Evolutionary conservation across 2,113 vertebrate genomes (phyloP).

Genomic region (Sceloporus undulatus): DNA sequence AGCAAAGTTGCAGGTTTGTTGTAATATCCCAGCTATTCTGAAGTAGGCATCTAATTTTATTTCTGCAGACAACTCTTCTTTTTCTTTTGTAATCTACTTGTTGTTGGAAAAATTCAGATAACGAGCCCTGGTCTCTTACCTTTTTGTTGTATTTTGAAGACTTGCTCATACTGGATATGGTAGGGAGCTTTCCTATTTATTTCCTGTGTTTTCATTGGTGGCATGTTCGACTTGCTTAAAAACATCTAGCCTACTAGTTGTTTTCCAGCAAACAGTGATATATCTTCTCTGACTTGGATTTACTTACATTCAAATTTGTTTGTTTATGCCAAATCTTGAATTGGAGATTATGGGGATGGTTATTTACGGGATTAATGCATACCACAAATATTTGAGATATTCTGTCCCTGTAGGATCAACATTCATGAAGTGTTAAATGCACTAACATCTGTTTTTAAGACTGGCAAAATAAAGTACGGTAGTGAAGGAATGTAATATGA

Average conservation of each 20-base stretch:
- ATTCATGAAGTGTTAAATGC: not conserved
- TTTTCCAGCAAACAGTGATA: not conserved
- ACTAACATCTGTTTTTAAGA: not conserved
- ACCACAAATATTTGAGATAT: not conserved
- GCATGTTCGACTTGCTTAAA: not conserved
- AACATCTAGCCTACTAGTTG: not conserved
- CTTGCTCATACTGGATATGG: slow-evolving; percentile 66
- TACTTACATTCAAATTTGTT: not conserved
- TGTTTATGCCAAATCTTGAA: not conserved
- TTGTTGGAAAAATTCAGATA: not conserved
- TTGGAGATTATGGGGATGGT: not conserved
- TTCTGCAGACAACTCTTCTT: not conserved
- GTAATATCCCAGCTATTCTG: not conserved
- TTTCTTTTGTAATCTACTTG: not conserved
- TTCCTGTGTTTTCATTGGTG: not conserved
- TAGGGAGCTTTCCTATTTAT: slow-evolving; percentile 39
- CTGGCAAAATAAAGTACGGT: not conserved
- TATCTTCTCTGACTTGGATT: not conserved
- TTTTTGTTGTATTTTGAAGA: not conserved
- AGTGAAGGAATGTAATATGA: not conserved
- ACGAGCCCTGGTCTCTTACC: not conserved
- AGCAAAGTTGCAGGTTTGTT: not conserved
- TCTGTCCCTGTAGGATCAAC: not conserved
- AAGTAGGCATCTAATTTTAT: slow-evolving; percentile 30
- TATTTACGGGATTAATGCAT: not conserved